Evolutionary conservation across 1,140 invertebrate species (phyloP), one percentile per base, ranked within the genome.

Genomic region (Anagrus nilaparvatae): DNA sequence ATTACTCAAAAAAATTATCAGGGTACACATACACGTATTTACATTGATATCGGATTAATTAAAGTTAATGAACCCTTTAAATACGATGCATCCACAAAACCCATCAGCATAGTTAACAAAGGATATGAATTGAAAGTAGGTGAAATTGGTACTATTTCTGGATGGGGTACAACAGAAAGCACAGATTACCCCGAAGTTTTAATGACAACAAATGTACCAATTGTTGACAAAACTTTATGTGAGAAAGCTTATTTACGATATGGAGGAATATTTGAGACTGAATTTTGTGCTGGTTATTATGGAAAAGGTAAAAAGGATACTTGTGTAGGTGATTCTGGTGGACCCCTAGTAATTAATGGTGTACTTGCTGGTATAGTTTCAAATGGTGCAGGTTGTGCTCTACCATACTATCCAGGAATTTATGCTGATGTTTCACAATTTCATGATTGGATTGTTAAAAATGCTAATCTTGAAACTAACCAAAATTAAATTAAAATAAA

Each of bases 341-440:
- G 54, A 13, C 56, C 54, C 8, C 36, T 62, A 18, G 46, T 48
- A 19, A 49, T 44, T 5, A 38, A 55, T 23, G 40, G 33, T 5
- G 28, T 13, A 19, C 46, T 71, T 18, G 55, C 61, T 23, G 71
- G 71, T 18, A 55, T 72, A 13, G 69, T 73, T 5, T 73, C 68
- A 3, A 74, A 70, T 57, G 69, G 68, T 6, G 44, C 46, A n/a
- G 56, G 56, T 9, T 78, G 76, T 47, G 73, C 61, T 4, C 42
- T 56, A 20, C 58, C 67, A 3, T 55, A 50, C 6, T 63, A 59
- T 51, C 74, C 74, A 3, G 72, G 73, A 3, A 70, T 77, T 21
- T 78, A 75, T 53, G 68, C 67, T 0, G 59, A 67, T 21, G 63
- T 77, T 0, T 47, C 54, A 0, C 32, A 39, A 8, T 44, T 61